A percentile compares a stretch with the other conserved stretches of the same genome.
These are phyloP conservation scores for Cnemophilus loriae DNA, from an alignment of 2,113 vertebrate genomes.

Conservation along the genomic window DNA sequence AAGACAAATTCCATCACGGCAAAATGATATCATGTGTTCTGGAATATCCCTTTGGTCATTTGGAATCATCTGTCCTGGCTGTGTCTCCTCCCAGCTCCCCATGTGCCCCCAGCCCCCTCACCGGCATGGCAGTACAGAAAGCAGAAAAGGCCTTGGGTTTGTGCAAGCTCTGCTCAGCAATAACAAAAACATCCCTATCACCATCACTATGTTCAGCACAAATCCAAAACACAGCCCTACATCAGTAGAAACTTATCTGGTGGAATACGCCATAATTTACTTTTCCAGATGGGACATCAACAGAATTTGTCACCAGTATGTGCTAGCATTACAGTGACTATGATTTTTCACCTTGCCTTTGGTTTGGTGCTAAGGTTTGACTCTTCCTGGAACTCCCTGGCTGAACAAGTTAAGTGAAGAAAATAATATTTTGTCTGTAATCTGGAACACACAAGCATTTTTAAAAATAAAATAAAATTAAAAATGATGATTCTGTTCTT, in stretches of 20 bases:
- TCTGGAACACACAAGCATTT: neutral
- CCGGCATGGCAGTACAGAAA: neutral
- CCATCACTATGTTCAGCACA: neutral
- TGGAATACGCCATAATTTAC: neutral
- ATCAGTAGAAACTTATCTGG: neutral
- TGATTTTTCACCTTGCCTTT: neutral
- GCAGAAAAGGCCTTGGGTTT: neutral
- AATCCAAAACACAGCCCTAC: neutral
- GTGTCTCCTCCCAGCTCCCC: neutral
- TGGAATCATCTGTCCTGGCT: neutral
- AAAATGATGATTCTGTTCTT: neutral
- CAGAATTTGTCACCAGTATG: neutral
- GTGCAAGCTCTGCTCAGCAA: neutral
- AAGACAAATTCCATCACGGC: neutral
- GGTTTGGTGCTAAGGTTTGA: neutral
- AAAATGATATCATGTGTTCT: neutral
- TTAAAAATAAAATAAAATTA: neutral
- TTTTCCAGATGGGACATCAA: neutral
- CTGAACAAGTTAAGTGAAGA: neutral
- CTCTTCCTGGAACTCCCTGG: neutral
- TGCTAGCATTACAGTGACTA: neutral
- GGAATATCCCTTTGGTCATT: neutral
- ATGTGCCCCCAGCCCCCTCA: neutral
- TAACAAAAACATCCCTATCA: neutral
- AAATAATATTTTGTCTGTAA: neutral